A percentile compares a stretch with the other conserved stretches of the same genome.
Evolutionary conservation across 2,888 invertebrate genomes (phyloP).

Genomic region (Calameuta filiformis): DNA sequence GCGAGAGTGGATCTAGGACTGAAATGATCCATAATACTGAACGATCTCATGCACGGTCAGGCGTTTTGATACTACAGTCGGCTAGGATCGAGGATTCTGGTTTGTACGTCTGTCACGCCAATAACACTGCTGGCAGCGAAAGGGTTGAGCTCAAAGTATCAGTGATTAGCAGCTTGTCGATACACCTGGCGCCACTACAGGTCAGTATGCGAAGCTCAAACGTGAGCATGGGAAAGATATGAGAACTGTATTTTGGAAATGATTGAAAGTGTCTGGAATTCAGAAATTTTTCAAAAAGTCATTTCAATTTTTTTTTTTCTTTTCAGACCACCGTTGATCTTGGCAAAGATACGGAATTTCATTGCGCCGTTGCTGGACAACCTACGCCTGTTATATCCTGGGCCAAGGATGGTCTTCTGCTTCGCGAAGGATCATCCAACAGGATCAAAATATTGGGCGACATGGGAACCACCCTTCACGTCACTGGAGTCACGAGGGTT

Average conservation of each 20-base stretch:
- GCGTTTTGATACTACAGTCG: conserved; percentile 62
- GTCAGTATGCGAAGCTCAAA: conserved; percentile 22
- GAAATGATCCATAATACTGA: conserved; percentile 62
- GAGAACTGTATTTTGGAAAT: too few species aligned
- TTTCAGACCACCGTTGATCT: conserved; percentile 85
- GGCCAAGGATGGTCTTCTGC: conserved; percentile 68
- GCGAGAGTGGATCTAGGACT: conserved; percentile 58
- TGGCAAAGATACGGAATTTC: conserved; percentile 85
- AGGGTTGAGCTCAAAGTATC: conserved; percentile 63
- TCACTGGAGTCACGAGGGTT: conserved; percentile 75
- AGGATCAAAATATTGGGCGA: conserved; percentile 58
- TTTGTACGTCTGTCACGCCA: conserved; percentile 89
- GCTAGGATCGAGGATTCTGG: conserved; percentile 82
- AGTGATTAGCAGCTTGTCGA: conserved; percentile 61
- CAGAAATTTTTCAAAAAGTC: conserved; percentile 5
- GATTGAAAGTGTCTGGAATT: background rate
- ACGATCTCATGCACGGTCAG: conserved; percentile 60
- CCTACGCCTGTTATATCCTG: conserved; percentile 70
- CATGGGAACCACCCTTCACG: conserved; percentile 59
- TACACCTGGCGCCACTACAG: conserved; percentile 64
- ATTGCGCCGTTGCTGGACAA: conserved; percentile 88
- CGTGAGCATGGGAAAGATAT: background rate
- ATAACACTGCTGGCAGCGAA: conserved; percentile 84
- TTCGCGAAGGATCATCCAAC: conserved; percentile 62
- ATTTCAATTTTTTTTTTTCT: conserved; percentile 32